Percentiles rank a stretch among this genome's conserved stretches.
Evolutionary conservation across 2,888 invertebrate genomes (phyloP).

Genomic region (Automeris io): DNA sequence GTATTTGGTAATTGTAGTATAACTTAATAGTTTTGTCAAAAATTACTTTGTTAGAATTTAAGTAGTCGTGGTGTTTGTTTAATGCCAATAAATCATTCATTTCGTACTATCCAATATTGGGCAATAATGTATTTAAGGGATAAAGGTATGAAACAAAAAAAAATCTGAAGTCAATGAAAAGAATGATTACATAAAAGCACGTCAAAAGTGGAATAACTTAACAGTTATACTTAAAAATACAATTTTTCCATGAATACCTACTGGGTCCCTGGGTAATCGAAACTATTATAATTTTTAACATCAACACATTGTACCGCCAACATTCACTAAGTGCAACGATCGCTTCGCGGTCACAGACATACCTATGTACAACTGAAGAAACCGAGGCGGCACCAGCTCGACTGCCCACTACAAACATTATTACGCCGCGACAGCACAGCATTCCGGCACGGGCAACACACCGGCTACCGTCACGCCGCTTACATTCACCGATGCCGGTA

Average conservation of each 20-base stretch:
- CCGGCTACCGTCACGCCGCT: neutral
- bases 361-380: neutral
- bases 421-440: neutral
- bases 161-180: slow-evolving; percentile 25
- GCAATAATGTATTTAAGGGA: too few species aligned
- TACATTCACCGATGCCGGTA: neutral
- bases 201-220: slow-evolving; percentile 70
- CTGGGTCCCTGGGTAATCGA: slow-evolving; percentile 67
- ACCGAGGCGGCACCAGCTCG: neutral
- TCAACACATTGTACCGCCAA: slow-evolving; percentile 59
- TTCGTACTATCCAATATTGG: too few species aligned
- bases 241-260: slow-evolving; percentile 55
- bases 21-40: too few species aligned
- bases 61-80: too few species aligned
- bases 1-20: too few species aligned
- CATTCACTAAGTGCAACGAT: slow-evolving; percentile 60
- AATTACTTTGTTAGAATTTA: too few species aligned
- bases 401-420: neutral
- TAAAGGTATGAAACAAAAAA: slow-evolving; percentile 25
- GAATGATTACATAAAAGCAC: slow-evolving; percentile 51
- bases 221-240: slow-evolving; percentile 66
- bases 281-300: slow-evolving; percentile 43
- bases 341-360: slow-evolving; percentile 32
- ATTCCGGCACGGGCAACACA: neutral
- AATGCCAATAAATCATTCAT: too few species aligned